Evolutionary conservation across 2,113 vertebrate genomes (phyloP).

Genomic region (Cyprinodon brontotheroides): DNA sequence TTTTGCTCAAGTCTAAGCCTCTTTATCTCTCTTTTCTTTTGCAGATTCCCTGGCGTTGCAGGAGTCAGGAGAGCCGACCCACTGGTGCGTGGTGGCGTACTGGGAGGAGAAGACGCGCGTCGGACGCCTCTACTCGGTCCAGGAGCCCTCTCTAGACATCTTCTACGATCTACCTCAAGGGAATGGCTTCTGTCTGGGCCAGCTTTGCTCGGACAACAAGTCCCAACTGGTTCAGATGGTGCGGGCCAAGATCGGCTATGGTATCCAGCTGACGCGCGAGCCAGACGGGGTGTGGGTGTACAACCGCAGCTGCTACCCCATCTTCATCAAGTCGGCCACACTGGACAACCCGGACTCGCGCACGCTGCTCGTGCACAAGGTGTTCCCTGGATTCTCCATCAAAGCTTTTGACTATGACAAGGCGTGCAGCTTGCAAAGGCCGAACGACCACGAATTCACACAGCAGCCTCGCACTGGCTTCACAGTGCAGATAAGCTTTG

Average conservation of each 20-base stretch:
- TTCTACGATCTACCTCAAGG: constrained; percentile 99
- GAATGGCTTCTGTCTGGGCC: constrained; percentile 98
- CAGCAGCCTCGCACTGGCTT: constrained; percentile 96
- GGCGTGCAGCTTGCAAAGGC: constrained; percentile 91
- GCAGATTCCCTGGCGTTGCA: constrained; percentile 94
- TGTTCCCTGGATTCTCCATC: constrained; percentile 98
- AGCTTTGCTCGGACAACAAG: constrained; percentile 96
- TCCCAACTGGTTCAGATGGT: constrained; percentile 97
- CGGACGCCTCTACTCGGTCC: constrained; percentile 97
- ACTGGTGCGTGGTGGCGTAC: constrained; percentile 99
- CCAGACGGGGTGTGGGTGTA: constrained; percentile 98
- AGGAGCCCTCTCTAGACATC: constrained; percentile 98
- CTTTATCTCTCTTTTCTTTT: constrained; percentile 28
- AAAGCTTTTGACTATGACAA: constrained; percentile 99
- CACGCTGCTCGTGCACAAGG: constrained; percentile 96
- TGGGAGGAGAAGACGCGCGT: constrained; percentile 98
- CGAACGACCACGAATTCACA: constrained; percentile 98
- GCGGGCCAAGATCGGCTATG: constrained; percentile 95
- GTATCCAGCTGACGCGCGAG: constrained; percentile 96
- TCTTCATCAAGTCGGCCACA: constrained; percentile 99
- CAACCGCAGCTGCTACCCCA: constrained; percentile 98
- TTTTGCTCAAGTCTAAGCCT: constrained; percentile 15
- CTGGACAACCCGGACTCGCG: constrained; percentile 99
- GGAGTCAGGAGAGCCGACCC: constrained; percentile 90
- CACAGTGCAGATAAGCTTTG: constrained; percentile 98